Evolutionary conservation across 2,113 vertebrate species (phyloP), one percentile per base, ranked within the genome.

Genomic region (Pachyramphus minor): DNA sequence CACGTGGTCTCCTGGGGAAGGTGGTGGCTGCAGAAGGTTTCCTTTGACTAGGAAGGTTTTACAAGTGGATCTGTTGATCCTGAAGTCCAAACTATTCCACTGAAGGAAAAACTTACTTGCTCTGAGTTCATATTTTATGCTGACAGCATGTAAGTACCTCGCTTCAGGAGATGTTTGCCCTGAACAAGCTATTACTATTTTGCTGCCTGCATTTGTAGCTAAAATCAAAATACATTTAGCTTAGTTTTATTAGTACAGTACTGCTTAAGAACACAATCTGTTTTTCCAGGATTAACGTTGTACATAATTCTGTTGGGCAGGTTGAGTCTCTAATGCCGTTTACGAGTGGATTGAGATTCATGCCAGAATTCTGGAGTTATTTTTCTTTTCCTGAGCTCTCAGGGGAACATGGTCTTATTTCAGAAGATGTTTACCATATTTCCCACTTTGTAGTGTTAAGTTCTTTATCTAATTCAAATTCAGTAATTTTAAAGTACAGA

Each of bases 181-280:
- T 91, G 88, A 76, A 78, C 53, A 76, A 92, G 58, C 84, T 84
- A 24, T 89, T 96, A 4, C 12, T 92, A 1, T 89, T 87, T 82
- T 73, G 37, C 42, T 89, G 55, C 45, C 67, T 96, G 73, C 45
- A 56, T 92, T 89, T 87, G 74, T 93, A 94, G 79, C 63, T 97
- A 63, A 91, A 85, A 67, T 71, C 75, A 84, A 8, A 89, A 71
- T 67, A 93, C 72, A 53, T 97, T 92, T 95, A 92, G 89, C 49
- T 62, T 90, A 96, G 80, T 90, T 78, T 81, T 95, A 82, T 79
- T 96, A 87, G 89, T 92, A 63, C 44, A 66, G 91, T 73, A 50
- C 89, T 95, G 67, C 93, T 91, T 96, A 95, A 96, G 94, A 77
- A 67, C 87, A 89, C 91, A 95, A 90, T 96, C 91, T 20, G 69